Evolutionary conservation across 1,140 invertebrate genomes (phyloP).

Genomic region (Bilobella aurantiaca): DNA sequence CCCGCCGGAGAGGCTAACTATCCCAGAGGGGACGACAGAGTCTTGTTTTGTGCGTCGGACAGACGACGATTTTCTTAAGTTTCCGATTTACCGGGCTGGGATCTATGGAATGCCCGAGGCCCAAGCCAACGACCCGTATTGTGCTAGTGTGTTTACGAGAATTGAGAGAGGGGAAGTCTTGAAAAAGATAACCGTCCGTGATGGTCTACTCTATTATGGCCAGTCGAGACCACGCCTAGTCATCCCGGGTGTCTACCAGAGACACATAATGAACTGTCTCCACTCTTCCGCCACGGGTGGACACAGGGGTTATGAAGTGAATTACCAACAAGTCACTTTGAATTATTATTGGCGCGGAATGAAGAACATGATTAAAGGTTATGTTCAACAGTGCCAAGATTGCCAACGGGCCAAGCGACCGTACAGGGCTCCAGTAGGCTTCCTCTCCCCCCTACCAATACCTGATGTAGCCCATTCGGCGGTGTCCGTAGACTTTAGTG

Average conservation of each 20-base stretch:
- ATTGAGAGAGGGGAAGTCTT: neutral
- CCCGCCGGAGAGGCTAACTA: neutral
- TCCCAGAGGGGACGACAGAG: neutral
- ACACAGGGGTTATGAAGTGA: neutral
- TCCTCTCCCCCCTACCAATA: slow-evolving; percentile 37
- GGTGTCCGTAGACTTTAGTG: slow-evolving; percentile 36
- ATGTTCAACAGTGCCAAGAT: slow-evolving; percentile 22
- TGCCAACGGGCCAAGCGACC: slow-evolving; percentile 39
- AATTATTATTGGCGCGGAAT: slow-evolving; percentile 8
- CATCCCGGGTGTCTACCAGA: neutral
- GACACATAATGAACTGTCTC: neutral
- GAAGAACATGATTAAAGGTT: neutral
- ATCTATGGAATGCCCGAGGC: neutral
- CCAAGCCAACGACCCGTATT: neutral
- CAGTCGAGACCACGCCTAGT: neutral
- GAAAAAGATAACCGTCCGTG: neutral
- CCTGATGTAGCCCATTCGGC: slow-evolving; percentile 29
- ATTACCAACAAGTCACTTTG: neutral
- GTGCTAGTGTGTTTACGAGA: neutral
- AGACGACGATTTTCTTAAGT: neutral
- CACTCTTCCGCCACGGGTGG: neutral
- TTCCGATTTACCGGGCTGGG: neutral
- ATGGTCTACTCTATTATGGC: neutral
- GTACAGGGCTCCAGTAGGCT: slow-evolving; percentile 29
- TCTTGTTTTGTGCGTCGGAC: neutral